Evolutionary conservation across 2,113 vertebrate species (phyloP).

Genomic region (Lycocorax pyrrhopterus): DNA sequence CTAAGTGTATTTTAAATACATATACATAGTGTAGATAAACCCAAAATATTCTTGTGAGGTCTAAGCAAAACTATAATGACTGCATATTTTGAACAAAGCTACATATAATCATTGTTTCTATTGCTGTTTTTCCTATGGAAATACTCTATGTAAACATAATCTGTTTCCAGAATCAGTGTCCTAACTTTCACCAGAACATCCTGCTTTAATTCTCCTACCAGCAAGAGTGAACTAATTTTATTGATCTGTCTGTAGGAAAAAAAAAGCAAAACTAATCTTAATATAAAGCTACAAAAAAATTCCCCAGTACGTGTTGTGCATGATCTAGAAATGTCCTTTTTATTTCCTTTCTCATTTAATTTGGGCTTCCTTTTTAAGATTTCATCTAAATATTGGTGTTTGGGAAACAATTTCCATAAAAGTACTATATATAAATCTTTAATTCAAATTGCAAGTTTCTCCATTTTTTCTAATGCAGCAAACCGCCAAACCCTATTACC

Average conservation of each 20-base stretch:
- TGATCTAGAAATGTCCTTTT: not conserved
- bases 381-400: constrained; percentile 3
- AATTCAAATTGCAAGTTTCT: not conserved
- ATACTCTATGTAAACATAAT: not conserved
- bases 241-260: not conserved
- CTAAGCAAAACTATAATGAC: not conserved
- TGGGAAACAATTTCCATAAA: not conserved
- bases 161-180: not conserved
- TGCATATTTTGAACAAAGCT: not conserved
- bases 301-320: accelerated
- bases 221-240: not conserved
- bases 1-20: not conserved
- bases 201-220: not conserved
- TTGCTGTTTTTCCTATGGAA: not conserved
- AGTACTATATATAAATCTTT: not conserved
- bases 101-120: not conserved
- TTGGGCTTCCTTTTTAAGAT: not conserved
- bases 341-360: not conserved
- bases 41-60: not conserved
- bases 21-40: not conserved
- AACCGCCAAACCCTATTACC: not conserved
- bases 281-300: not conserved
- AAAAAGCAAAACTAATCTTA: not conserved
- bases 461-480: not conserved
- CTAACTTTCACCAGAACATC: not conserved